phyloP scores from a whole-genome alignment of 2,797 vertebrate genomes.

The Nasua narica region DNA sequence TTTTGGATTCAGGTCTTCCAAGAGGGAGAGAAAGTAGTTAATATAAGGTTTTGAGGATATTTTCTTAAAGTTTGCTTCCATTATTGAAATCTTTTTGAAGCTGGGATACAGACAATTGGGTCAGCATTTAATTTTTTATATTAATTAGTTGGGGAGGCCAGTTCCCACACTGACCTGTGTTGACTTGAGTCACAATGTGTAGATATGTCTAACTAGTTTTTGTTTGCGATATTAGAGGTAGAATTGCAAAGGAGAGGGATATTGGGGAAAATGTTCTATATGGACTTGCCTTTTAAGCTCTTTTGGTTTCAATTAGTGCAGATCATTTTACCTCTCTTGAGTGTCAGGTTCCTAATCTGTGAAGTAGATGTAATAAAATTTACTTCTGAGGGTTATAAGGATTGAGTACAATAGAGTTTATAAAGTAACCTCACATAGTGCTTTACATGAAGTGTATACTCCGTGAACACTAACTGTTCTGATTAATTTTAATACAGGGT shows the following conservation, averaged over 20 bases:
- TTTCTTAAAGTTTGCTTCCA: conserved; percentile 7
- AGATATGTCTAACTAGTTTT: neutral
- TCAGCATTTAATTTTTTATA: neutral
- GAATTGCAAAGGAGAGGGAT: neutral
- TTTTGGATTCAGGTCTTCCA: conserved; percentile 2
- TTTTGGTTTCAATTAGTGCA: neutral
- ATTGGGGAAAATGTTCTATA: neutral
- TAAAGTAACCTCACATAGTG: neutral
- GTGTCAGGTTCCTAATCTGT: conserved; percentile 25
- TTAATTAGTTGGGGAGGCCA: neutral
- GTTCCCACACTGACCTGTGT: neutral
- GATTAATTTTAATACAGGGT: conserved; percentile 24
- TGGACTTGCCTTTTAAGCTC: neutral
- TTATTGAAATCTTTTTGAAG: neutral
- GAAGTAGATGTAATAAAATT: conserved; percentile 22
- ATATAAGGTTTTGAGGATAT: neutral
- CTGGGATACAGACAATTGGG: neutral
- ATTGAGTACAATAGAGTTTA: conserved; percentile 29
- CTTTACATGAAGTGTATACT: neutral
- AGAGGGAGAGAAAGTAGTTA: neutral
- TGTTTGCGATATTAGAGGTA: neutral
- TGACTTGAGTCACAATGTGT: neutral
- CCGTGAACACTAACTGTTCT: neutral
- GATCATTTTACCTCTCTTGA: neutral
- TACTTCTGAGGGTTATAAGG: neutral